A percentile compares a stretch with the other conserved stretches of the same genome.
phyloP scores from a whole-genome alignment of 2,797 vertebrate species.

The Octomys mimax region DNA sequence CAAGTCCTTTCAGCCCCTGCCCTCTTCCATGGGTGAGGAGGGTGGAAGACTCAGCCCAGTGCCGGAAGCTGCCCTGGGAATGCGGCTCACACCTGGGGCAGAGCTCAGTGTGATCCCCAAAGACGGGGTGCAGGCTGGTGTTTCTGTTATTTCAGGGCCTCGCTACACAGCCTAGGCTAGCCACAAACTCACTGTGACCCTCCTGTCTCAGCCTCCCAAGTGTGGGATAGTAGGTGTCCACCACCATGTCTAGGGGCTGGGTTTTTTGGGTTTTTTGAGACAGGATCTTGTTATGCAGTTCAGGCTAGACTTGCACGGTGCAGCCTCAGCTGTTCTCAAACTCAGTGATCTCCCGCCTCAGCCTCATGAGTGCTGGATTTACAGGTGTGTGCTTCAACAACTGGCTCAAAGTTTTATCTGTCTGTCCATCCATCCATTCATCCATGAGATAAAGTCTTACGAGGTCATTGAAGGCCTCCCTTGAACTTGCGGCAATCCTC shows the following conservation, averaged over 20 bases:
- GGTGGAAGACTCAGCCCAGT: not conserved
- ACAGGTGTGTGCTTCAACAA: not conserved
- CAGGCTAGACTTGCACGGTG: not conserved
- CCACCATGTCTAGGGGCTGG: no score
- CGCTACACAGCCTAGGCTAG: not conserved
- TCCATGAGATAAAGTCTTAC: not conserved
- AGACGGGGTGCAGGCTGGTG: not conserved
- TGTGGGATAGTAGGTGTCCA: not conserved
- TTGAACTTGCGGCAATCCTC: not conserved
- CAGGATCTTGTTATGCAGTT: not conserved
- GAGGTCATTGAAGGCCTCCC: not conserved
- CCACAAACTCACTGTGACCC: not conserved
- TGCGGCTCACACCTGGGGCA: not conserved
- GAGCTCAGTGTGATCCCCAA: not conserved
- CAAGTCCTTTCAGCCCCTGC: not conserved
- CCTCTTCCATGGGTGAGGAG: not conserved
- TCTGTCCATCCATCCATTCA: not conserved
- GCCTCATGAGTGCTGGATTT: not conserved
- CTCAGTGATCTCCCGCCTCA: not conserved
- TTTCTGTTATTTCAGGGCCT: not conserved
- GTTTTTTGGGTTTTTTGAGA: not conserved
- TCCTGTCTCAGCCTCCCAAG: not conserved
- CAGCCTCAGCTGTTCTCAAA: not conserved
- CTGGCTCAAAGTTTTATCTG: no score
- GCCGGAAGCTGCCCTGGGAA: not conserved